Evolutionary conservation across 2,888 invertebrate genomes (phyloP), one percentile per base, ranked within the genome.

Genomic region (Glyphotaelius pellucidus): DNA sequence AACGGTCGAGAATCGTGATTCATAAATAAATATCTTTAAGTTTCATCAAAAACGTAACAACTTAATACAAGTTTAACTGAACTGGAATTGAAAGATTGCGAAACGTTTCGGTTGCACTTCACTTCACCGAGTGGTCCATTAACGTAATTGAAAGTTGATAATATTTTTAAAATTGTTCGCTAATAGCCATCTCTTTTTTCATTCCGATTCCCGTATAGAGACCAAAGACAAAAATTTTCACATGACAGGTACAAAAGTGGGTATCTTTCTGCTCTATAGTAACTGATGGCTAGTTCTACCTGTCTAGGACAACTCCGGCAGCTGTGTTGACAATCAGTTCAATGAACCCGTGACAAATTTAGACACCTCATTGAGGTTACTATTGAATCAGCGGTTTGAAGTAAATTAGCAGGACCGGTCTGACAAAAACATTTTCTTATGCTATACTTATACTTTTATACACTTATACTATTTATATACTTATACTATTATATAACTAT

Each of bases 251-350:
- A 42, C n/a, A n/a, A n/a, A n/a, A n/a, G n/a, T 42, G 2, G 42
- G 42, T 12, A 42, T 14, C 11, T 42, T 11, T 42, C 42, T 42
- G 42, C 42, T 42, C 42, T 42, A 12, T 42, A 14, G 42, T 42
- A 47, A 47, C 47, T 47, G 14, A 47, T 14, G 47, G 47, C 47
- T 80, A 31, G 1, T 80, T 31, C 11, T 15, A 80, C 7, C 42
- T 42, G 42, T 32, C 7, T 90, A 67, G 52, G 38, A 79, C 30
- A 83, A 67, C 85, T 31, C 35, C 25, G 25, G 11, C 42, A n/a
- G 90, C 32, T 91, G 91, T 91, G 87, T 80, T 79, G 87, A 67
- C 91, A 85, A 38, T 31, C 86, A 91, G 91, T 91, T 87, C 91
- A 87, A 38, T 91, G 87, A 91, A 87, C 91, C 80, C 80, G 42